Evolutionary conservation across 1,140 invertebrate species (phyloP).

Genomic region (Tribolium madens): DNA sequence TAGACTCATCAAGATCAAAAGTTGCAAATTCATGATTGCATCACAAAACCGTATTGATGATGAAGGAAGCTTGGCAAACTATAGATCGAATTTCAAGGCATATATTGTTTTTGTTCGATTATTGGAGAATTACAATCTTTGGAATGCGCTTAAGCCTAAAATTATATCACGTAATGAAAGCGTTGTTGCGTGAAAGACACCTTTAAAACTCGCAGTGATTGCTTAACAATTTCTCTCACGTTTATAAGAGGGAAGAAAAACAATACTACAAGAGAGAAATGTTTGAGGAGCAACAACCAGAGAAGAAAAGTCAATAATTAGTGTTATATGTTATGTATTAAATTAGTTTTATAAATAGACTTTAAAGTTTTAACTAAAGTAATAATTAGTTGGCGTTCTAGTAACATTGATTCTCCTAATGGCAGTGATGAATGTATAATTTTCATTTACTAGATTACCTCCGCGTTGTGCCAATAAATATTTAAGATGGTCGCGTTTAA

Average conservation of each 20-base stretch:
- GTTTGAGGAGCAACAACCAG: constrained; percentile 37
- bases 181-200: constrained; percentile 39
- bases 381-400: background rate
- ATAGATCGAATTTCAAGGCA: background rate
- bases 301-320: constrained; percentile 42
- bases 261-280: constrained; percentile 32
- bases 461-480: constrained; percentile 6
- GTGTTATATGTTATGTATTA: constrained; percentile 37
- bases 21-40: background rate
- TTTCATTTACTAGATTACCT: constrained; percentile 25
- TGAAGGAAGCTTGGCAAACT: too few relatives aligned
- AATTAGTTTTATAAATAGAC: background rate
- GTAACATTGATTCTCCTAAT: constrained; percentile 8
- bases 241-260: constrained; percentile 35
- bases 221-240: constrained; percentile 42
- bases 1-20: background rate
- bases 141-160: constrained; percentile 18
- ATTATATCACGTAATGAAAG: constrained; percentile 27
- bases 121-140: background rate
- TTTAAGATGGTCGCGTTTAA: background rate
- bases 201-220: constrained; percentile 23
- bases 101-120: background rate
- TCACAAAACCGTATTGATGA: too few relatives aligned
- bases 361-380: too few relatives aligned
- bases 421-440: constrained; percentile 24